Evolutionary conservation across 2,797 vertebrate species (phyloP).

Genomic region (Clamator glandarius): DNA sequence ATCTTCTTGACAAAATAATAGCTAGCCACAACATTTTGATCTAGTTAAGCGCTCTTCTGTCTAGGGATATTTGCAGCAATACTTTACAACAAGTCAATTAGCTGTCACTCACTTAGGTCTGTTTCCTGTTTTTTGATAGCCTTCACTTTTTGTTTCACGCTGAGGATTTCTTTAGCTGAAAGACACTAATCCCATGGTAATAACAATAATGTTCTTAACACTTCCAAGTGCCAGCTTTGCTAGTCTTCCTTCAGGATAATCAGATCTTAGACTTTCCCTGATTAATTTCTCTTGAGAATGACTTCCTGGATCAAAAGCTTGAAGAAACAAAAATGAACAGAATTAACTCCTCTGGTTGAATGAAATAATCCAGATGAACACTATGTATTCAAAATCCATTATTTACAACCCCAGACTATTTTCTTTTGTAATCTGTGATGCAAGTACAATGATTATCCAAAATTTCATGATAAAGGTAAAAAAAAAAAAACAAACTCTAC

Average conservation of each 20-base stretch:
- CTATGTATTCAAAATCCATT: not conserved
- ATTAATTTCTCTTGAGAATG: not conserved
- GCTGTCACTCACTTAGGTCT: conserved; percentile 1
- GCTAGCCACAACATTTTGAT: conserved; percentile 37
- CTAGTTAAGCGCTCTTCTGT: conserved; percentile 20
- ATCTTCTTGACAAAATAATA: conserved; percentile 23
- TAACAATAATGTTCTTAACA: not conserved
- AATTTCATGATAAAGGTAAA: not conserved
- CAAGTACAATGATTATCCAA: not conserved
- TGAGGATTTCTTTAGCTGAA: conserved; percentile 17
- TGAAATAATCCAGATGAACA: not conserved
- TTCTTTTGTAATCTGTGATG: not conserved
- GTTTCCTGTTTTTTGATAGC: conserved; percentile 18
- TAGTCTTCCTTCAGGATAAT: not conserved
- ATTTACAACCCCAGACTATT: not conserved
- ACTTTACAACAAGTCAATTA: conserved; percentile 8
- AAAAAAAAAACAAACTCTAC: not conserved
- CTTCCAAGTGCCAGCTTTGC: not conserved
- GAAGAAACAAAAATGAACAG: not conserved
- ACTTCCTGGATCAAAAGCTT: not conserved
- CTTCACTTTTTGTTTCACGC: not conserved
- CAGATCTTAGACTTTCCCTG: not conserved
- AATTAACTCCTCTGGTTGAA: not conserved
- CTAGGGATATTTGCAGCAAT: conserved; percentile 29
- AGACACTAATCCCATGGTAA: not conserved